Evolutionary conservation across 2,888 invertebrate species (phyloP).

Genomic region (Cataglyphis rosenhaueri): DNA sequence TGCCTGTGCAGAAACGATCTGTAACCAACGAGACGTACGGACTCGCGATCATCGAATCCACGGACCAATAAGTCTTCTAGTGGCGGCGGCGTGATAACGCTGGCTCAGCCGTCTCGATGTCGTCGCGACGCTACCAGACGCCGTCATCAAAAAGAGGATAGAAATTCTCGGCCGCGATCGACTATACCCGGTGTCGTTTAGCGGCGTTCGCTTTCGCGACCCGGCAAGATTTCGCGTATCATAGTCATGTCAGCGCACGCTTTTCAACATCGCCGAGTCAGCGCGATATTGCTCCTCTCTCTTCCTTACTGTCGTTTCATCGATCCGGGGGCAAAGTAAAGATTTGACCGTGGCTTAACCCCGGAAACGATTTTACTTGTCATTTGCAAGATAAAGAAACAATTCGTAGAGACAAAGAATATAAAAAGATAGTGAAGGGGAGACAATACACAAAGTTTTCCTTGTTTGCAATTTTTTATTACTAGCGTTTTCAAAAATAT

Average conservation of each 20-base stretch:
- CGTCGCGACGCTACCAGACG: conserved; percentile 34
- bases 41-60: conserved; percentile 9
- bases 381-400: background rate
- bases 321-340: background rate
- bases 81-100: conserved; percentile 29
- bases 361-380: background rate
- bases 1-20: conserved; percentile 17
- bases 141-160: background rate
- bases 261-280: conserved; percentile 26
- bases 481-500: background rate
- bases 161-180: conserved; percentile 3
- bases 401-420: background rate
- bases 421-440: background rate
- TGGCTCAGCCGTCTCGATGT: conserved; percentile 44
- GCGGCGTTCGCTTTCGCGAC: conserved; percentile 30
- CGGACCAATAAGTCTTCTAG: conserved; percentile 39
- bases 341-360: background rate
- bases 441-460: background rate
- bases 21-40: background rate
- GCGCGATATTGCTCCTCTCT: conserved; percentile 35
- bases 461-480: background rate
- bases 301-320: background rate
- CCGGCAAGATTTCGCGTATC: conserved; percentile 48
- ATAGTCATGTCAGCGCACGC: conserved; percentile 39
- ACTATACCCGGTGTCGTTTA: conserved; percentile 42